Evolutionary conservation across 1,140 invertebrate species (phyloP).

Genomic region (Scaptomyza montana): DNA sequence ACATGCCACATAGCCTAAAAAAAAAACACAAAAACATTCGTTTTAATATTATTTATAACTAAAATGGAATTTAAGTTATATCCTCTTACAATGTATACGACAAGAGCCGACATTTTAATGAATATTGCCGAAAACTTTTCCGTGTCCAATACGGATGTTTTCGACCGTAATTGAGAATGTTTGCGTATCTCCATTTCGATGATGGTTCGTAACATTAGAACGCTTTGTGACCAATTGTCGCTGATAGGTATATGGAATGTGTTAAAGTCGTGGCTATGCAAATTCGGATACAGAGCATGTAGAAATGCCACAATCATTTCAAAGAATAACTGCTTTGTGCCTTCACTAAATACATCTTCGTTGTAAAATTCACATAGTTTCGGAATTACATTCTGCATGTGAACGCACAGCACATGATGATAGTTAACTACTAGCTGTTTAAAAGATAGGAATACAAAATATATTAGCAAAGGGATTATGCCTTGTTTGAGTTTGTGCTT

Average conservation of each 20-base stretch:
- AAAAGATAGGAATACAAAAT: background rate
- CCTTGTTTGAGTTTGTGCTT: background rate
- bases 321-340: constrained; percentile 62
- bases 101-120: constrained; percentile 63
- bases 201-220: constrained; percentile 60
- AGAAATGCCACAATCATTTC: constrained; percentile 40
- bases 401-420: constrained; percentile 61
- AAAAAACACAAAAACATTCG: background rate
- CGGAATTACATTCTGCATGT: constrained; percentile 68
- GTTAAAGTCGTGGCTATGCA: constrained; percentile 47
- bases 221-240: constrained; percentile 59
- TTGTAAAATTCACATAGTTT: constrained; percentile 65
- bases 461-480: too few relatives aligned
- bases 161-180: constrained; percentile 37
- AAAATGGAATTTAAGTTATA: too few relatives aligned
- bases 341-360: constrained; percentile 45
- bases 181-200: constrained; percentile 63
- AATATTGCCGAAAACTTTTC: constrained; percentile 55
- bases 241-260: constrained; percentile 53
- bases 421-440: constrained; percentile 68
- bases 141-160: constrained; percentile 33
- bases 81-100: constrained; percentile 65
- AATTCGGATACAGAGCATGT: constrained; percentile 57
- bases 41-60: too few relatives aligned
- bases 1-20: constrained; percentile 56